Conservation (phyloP, 2,797 vertebrate genomes). For the Sphaeramia orbicularis region DNA sequence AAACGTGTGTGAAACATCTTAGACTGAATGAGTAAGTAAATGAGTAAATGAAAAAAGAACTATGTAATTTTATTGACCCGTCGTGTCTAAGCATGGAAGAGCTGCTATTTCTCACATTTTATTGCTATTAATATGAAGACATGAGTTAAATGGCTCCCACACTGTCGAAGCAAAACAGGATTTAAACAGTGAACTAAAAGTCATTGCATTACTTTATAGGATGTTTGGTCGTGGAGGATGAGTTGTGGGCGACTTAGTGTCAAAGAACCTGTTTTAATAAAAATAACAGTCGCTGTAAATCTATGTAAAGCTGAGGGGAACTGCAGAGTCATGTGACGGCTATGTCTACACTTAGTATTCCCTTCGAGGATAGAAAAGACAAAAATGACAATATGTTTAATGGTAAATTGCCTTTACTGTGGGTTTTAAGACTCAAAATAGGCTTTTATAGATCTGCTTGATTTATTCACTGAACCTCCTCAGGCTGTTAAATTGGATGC, state of each 20-base stretch:
- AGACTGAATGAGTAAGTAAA: background rate
- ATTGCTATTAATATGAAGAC: background rate
- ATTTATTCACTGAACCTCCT: slow-evolving; percentile 20
- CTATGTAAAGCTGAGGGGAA: background rate
- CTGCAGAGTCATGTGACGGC: background rate
- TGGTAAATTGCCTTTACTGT: slow-evolving; percentile 7
- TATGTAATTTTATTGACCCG: background rate
- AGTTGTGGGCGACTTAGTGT: no score
- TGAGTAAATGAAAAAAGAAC: background rate
- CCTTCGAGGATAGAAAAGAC: background rate
- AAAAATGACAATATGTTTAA: background rate
- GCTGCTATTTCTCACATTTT: background rate
- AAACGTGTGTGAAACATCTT: slow-evolving; percentile 2
- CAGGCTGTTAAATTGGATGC: slow-evolving; percentile 1
- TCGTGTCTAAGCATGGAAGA: background rate
- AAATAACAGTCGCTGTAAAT: no score
- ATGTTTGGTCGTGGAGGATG: background rate
- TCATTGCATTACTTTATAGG: background rate
- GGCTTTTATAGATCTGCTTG: background rate
- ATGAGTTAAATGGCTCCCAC: background rate
- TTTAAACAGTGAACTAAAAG: background rate
- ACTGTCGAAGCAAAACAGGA: background rate
- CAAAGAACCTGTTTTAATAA: no score
- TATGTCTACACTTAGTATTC: no score
- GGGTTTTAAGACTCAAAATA: slow-evolving; percentile 14